Base-by-base conservation (phyloP, 2,888 invertebrate species). In the Diarsia rubi region DNA sequence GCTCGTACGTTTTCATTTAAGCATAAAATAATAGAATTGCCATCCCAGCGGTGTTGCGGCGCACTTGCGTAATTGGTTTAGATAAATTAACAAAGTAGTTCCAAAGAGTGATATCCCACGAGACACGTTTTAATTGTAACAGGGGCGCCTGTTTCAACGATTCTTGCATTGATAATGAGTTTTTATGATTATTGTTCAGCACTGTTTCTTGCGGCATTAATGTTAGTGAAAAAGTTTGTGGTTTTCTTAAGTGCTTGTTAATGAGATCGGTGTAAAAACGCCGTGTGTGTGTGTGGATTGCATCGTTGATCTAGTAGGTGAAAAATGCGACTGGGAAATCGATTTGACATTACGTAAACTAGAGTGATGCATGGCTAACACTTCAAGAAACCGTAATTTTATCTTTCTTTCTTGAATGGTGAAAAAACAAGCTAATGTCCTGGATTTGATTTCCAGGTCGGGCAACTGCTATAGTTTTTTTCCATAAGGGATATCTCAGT, bases 1-100 rank as follows among this genome's bases (percentile, higher is more conserved):
- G 62, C 60, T 49, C 2, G 72, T 79, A 78, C 84, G 79, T 86
- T 91, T 92, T 91, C 89, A 92, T 90, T 92, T 91, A 90, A 91
- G 88, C 88, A 87, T 90, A 90, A 93, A 93, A 93, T 93, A 94
- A 94, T 92, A 92, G 89, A 93, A 94, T 91, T 91, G 92, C 91
- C 88, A 86, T 85, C 92, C 92, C 91, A 69, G 62, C 84, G 88
- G 92, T 88, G 88, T 91, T 91, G 93, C 77, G 91, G 92, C 90
- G 92, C 92, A 93, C 90, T 95, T 91, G 91, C 92, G 92, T 96
- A 96, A 96, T 96, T 95, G 94, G 94, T 94, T 94, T 92, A 93
- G 92, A 95, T 95, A 95, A 95, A 95, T 95, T 95, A 95, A 93
- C 95, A 91, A 94, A 95, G 94, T 95, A 95, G 94, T 94, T 93